Percentiles rank a stretch among this genome's conserved stretches.
Evolutionary conservation across 2,888 invertebrate species (phyloP).

Genomic region (Cepaea hortensis): DNA sequence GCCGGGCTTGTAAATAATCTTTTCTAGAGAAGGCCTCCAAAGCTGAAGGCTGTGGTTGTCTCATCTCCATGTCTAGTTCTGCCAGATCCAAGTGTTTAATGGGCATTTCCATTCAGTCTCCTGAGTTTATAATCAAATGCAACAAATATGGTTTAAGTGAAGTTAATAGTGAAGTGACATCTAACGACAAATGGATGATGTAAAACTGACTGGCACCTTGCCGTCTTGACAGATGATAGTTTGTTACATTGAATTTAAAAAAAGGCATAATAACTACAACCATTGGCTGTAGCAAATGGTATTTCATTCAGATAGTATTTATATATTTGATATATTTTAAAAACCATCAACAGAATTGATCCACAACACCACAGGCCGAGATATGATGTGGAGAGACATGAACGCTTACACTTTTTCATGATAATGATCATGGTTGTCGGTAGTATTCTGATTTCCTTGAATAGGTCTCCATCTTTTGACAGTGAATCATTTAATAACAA

Average conservation of each 20-base stretch:
- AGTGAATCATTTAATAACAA: too few relatives aligned
- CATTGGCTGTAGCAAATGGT: neutral
- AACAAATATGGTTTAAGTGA: neutral
- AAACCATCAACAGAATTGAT: too few relatives aligned
- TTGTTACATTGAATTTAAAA: too few relatives aligned
- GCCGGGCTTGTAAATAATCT: conserved; percentile 67
- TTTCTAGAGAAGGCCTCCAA: conserved; percentile 46
- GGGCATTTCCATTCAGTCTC: conserved; percentile 14
- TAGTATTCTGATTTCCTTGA: too few relatives aligned
- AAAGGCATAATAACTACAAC: too few relatives aligned
- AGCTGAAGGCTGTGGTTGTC: neutral
- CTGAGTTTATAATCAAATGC: neutral
- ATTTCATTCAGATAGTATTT: neutral
- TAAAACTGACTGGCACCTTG: too few relatives aligned
- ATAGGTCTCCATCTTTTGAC: too few relatives aligned
- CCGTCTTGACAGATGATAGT: too few relatives aligned
- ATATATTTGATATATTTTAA: neutral
- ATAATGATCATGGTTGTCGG: too few relatives aligned
- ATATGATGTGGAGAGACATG: neutral
- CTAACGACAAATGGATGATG: neutral
- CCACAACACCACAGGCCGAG: too few relatives aligned
- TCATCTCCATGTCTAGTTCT: conserved; percentile 23
- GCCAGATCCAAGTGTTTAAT: conserved; percentile 14
- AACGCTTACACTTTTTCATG: too few relatives aligned
- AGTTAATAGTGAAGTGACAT: neutral